These are phyloP conservation scores for Caerostris darwini DNA, from an alignment of 1,140 invertebrate species.

Conservation along the genomic window DNA sequence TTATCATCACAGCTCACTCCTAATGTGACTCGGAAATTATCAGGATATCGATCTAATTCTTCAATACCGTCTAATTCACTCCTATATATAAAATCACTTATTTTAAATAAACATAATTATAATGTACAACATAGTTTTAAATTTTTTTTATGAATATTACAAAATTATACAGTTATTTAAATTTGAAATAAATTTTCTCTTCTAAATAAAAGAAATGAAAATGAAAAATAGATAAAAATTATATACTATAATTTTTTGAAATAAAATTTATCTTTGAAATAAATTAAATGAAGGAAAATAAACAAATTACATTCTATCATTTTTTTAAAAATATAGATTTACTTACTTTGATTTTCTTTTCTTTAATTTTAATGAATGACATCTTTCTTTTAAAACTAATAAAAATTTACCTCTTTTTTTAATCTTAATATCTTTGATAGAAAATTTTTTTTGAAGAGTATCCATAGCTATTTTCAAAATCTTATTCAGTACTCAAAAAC, in stretches of 20 bases:
- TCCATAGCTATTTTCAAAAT: neutral
- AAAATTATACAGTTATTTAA: neutral
- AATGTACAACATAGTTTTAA: neutral
- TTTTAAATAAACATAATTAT: neutral
- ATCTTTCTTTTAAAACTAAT: slow-evolving; percentile 52
- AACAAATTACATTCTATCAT: too few species aligned
- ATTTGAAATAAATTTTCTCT: neutral
- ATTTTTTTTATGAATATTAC: neutral
- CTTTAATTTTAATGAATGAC: slow-evolving; percentile 47
- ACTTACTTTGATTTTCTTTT: slow-evolving; percentile 63
- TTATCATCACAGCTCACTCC: slow-evolving; percentile 89
- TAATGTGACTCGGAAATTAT: slow-evolving; percentile 88
- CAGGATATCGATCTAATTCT: slow-evolving; percentile 90
- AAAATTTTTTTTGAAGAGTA: slow-evolving; percentile 47
- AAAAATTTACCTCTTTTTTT: slow-evolving; percentile 50
- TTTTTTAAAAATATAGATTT: neutral
- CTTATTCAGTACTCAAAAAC: neutral
- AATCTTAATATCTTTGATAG: slow-evolving; percentile 34
- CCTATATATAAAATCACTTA: slow-evolving; percentile 81
- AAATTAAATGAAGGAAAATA: too few species aligned
- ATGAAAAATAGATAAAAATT: neutral
- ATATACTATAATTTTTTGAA: too few species aligned
- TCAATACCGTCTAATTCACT: slow-evolving; percentile 91
- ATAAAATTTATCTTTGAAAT: too few species aligned
- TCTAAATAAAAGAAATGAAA: neutral